phyloP scores from a whole-genome alignment of 2,113 vertebrate species.

The Condylura cristata region DNA sequence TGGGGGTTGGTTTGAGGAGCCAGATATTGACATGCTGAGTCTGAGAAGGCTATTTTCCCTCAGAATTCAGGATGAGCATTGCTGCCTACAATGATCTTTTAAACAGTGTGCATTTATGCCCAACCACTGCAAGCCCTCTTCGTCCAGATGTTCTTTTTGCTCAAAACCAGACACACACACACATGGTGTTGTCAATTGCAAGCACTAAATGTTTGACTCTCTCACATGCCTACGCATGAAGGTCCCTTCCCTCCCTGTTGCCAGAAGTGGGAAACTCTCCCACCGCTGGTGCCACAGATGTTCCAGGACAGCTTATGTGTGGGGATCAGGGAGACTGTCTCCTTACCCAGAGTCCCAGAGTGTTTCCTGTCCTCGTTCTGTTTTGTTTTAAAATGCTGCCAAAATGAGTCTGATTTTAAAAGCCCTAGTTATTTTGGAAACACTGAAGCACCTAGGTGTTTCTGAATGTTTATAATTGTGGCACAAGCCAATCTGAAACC shows the following conservation, averaged over 20 bases:
- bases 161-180: background rate
- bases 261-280: background rate
- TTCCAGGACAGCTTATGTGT: slow-evolving; percentile 15
- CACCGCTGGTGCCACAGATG: background rate
- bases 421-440: slow-evolving; percentile 75
- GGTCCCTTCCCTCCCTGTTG: background rate
- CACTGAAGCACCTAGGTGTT: slow-evolving; percentile 75
- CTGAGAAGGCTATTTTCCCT: slow-evolving; percentile 40
- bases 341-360: slow-evolving; percentile 44
- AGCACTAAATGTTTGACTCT: too few relatives aligned
- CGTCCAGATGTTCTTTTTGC: background rate
- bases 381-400: slow-evolving; percentile 79
- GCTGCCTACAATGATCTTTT: slow-evolving; percentile 27
- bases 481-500: slow-evolving; percentile 68
- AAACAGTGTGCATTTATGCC: background rate
- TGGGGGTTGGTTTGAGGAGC: slow-evolving; percentile 13
- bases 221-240: background rate
- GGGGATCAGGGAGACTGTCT: slow-evolving; percentile 54
- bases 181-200: fast-evolving
- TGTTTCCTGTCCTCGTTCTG: slow-evolving; percentile 55
- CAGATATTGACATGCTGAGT: slow-evolving; percentile 49
- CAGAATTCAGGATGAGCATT: background rate
- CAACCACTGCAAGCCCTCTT: background rate
- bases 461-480: slow-evolving; percentile 76
- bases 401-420: slow-evolving; percentile 60